Evolutionary conservation across 2,888 invertebrate species (phyloP), one percentile per base, ranked within the genome.

Genomic region (Drosophila paramelanica): DNA sequence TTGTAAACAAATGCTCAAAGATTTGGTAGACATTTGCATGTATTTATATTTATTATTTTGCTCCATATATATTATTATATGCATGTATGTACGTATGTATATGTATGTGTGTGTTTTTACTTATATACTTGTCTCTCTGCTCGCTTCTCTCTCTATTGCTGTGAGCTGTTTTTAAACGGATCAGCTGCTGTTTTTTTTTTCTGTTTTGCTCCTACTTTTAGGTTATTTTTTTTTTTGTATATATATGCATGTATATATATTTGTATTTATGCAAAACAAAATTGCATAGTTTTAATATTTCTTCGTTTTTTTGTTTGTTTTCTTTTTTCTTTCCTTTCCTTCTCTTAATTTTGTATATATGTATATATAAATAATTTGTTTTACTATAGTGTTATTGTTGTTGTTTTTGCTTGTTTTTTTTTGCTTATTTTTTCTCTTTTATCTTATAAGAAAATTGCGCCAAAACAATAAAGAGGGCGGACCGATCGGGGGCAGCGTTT

Each of bases 361-460:
- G 51, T 80, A 67, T 73, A 73, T 67, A 65, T 80, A 64, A 79
- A 77, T 83, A 74, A 79, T 81, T 81, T 79, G 67, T 79, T 81
- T 70, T 84, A 73, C 81, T 81, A 84, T 84, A 70, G 70, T 76
- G 78, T 83, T 83, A 75, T 81, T 81, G 67, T 84, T 70, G 57
- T 58, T 61, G 42, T 68, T 41, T 47, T 65, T 42, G 25, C 46
- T 65, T 62, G 52, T 46, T 47, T 38, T 58, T 23, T 71, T 71
- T 25, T 68, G 68, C 52, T 77, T 56, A 58, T 57, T 65, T 67
- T 51, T 67, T 61, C 38, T n/a, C 33, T 33, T 67, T 64, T 74
- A 70, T 55, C 70, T 72, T 73, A 68, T 75, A 58, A 59, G 59
- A 80, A 80, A 67, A 72, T 77, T 79, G 80, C 80, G 82, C 77